Evolutionary conservation across 2,113 vertebrate species (phyloP).

Genomic region (Perca flavescens): DNA sequence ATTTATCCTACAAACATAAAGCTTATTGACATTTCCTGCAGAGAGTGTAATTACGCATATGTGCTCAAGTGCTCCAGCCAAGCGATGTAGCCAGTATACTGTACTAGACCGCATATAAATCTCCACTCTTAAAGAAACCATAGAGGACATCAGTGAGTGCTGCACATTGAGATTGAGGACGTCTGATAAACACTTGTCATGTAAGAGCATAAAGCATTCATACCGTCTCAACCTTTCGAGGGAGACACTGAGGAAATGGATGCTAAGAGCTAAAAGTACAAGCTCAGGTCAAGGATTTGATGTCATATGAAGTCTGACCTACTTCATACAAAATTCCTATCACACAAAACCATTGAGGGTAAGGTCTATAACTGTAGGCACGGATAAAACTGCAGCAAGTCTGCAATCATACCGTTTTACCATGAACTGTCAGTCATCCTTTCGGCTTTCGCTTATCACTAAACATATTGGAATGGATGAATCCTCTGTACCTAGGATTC

Average conservation of each 20-base stretch:
- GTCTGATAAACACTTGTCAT: constrained; percentile 34
- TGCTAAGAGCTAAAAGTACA: constrained; percentile 44
- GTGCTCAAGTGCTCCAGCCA: constrained; percentile 6
- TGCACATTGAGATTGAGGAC: constrained; percentile 35
- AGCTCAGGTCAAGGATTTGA: constrained; percentile 63
- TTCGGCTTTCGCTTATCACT: constrained; percentile 61
- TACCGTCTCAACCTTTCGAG: constrained; percentile 50
- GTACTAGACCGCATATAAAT: not conserved
- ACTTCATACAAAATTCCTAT: constrained; percentile 61
- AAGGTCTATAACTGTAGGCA: constrained; percentile 62
- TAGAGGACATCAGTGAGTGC: constrained; percentile 38
- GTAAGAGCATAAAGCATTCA: constrained; percentile 47
- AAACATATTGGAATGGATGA: constrained; percentile 60
- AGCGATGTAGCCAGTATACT: not conserved
- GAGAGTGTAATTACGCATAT: constrained; percentile 54
- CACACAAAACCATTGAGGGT: constrained; percentile 22
- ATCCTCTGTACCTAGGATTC: constrained; percentile 51
- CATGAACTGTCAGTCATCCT: constrained; percentile 64
- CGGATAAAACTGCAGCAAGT: constrained; percentile 56
- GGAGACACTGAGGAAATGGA: constrained; percentile 35
- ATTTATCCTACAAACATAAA: constrained; percentile 38
- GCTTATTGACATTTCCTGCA: constrained; percentile 29
- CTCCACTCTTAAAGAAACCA: not conserved
- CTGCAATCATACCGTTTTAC: constrained; percentile 58
- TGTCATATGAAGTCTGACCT: constrained; percentile 56